These are phyloP conservation scores for Chamaea fasciata DNA, from an alignment of 2,113 vertebrate genomes.

Conservation along the genomic window DNA sequence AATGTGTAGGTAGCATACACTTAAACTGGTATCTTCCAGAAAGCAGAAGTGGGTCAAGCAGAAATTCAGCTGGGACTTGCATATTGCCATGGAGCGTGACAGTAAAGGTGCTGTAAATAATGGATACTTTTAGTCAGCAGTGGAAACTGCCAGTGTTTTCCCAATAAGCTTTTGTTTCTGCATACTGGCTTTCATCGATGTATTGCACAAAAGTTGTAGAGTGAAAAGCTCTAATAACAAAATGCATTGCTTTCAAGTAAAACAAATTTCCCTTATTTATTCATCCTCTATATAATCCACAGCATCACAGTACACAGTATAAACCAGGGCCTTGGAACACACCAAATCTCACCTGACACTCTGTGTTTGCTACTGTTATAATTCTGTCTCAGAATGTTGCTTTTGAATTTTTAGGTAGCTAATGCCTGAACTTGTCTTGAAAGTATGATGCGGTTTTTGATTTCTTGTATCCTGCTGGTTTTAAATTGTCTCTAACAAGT, in stretches of 20 bases:
- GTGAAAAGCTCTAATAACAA: neutral
- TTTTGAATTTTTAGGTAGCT: neutral
- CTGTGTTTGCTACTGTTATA: neutral
- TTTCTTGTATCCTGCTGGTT: neutral
- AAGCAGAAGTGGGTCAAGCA: neutral
- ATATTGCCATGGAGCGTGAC: neutral
- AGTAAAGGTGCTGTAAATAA: neutral
- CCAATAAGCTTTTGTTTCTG: neutral
- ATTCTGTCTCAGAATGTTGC: neutral
- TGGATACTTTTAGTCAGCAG: neutral
- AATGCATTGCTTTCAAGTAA: neutral
- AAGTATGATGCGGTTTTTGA: neutral
- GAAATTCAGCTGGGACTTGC: neutral
- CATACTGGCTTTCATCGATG: neutral
- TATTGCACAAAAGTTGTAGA: neutral
- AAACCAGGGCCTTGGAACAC: neutral
- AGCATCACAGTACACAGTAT: neutral
- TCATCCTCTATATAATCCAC: neutral
- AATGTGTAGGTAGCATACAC: neutral
- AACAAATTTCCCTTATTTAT: neutral
- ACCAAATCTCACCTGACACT: neutral
- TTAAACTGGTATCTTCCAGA: neutral
- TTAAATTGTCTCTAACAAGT: neutral
- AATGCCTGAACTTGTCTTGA: neutral
- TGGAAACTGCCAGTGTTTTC: neutral